Evolutionary conservation across 1,140 invertebrate genomes (phyloP), one percentile per base, ranked within the genome.

Genomic region (Drosophila ambigua): DNA sequence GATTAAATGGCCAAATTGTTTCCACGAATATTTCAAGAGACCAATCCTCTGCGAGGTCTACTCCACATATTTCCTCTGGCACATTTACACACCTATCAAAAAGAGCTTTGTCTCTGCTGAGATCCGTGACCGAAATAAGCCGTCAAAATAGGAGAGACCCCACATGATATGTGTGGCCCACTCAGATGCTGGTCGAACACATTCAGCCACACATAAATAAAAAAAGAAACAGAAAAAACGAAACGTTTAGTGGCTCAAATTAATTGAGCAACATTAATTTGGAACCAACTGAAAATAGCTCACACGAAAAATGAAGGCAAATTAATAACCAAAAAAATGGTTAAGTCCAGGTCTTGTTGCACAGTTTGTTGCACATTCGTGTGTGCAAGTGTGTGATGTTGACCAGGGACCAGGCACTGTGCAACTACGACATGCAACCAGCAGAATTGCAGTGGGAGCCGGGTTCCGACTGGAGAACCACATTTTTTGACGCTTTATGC

Each of bases 161-260:
- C 26, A 31, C 44, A 49, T 23, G 31, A 11, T 43, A 71, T 80
- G 50, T 50, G 26, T 57, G 46, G 64, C 63, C 77, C 68, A 79
- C 72, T 77, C 69, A 54, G 63, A 85, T 68, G 77, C 59, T 68
- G 77, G 77, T 73, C 81, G 46, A 79, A 45, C 57, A 80, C 63
- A 68, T 72, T 75, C 77, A 61, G 48, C 62, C 71, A 60, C 23
- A 78, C 77, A 84, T 87, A 77, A 85, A 81, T 82, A 72, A 41
- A 35, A 45, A 44, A 31, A 26, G 15, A 23, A 49, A 64, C 8
- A 46, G 51, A 39, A 46, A 60, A 54, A 52, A 13, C 24, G 52
- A 78, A 87, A 72, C 79, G 75, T 88, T 87, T 87, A 87, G 82
- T 88, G 83, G 79, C 82, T 66, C 79, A 88, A 87, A 87, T 87